phyloP scores from a whole-genome alignment of 2,888 invertebrate species.

The Cheilosia grossa region DNA sequence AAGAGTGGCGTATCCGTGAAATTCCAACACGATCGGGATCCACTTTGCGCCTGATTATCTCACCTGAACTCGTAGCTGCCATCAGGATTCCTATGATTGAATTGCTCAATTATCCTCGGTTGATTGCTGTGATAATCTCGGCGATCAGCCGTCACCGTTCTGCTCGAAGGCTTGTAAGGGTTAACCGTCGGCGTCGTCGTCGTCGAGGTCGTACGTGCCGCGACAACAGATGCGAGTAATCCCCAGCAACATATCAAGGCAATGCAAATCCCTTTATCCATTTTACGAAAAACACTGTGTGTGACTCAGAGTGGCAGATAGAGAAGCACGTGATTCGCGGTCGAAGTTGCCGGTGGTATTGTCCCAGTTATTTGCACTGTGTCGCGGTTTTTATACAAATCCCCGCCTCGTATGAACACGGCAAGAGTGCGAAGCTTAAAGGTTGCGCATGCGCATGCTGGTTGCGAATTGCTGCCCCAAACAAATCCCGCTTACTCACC shows the following conservation, averaged over 20 bases:
- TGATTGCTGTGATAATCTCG: conserved; percentile 52
- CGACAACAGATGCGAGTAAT: conserved; percentile 40
- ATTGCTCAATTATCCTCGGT: conserved; percentile 77
- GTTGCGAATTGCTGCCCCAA: conserved; percentile 35
- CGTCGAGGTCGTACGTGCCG: conserved; percentile 66
- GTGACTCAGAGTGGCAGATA: conserved; percentile 6
- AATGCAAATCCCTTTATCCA: conserved; percentile 61
- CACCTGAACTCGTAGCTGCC: conserved; percentile 81
- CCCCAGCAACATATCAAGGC: conserved; percentile 34
- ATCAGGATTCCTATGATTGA: conserved; percentile 80
- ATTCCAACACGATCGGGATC: conserved; percentile 41
- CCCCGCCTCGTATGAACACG: conserved; percentile 9
- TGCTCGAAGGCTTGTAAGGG: conserved; percentile 23
- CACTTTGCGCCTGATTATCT: conserved; percentile 55
- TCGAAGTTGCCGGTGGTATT: conserved; percentile 67
- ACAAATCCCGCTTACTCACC: conserved; percentile 27
- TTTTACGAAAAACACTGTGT: conserved; percentile 10
- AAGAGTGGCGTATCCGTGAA: conserved; percentile 17
- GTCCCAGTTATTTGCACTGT: conserved; percentile 59
- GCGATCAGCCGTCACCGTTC: conserved; percentile 38
- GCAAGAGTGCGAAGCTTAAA: conserved; percentile 49
- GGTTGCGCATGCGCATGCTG: conserved; percentile 64
- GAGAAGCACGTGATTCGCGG: conserved; percentile 64
- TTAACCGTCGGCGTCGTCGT: conserved; percentile 35
- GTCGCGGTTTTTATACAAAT: conserved; percentile 70